phyloP scores from a whole-genome alignment of 1,140 invertebrate genomes.

The Luehdorfia chinensis region DNA sequence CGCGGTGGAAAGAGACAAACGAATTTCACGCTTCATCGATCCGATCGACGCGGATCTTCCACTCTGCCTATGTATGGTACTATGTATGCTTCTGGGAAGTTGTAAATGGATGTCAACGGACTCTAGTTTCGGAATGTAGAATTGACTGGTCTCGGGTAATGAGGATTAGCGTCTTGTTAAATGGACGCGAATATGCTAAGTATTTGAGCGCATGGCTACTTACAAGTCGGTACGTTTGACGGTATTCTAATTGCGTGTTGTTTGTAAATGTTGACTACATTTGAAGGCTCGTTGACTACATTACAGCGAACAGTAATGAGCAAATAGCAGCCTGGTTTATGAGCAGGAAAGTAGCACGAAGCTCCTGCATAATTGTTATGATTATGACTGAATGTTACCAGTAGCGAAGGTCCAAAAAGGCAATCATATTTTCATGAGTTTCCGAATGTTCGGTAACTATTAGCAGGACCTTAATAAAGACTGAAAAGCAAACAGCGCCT shows the following conservation, averaged over 20 bases:
- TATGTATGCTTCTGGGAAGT: constrained; percentile 41
- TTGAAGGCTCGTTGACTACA: no score
- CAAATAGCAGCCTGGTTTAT: no score
- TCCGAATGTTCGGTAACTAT: no score
- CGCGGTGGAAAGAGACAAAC: constrained; percentile 32
- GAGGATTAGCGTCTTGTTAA: constrained; percentile 6
- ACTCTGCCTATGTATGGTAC: constrained; percentile 27
- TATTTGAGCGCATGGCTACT: neutral
- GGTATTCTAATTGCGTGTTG: constrained; percentile 1
- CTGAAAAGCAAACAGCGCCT: no score
- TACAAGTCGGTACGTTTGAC: constrained; percentile 4
- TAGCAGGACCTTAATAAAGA: no score
- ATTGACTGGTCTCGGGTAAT: constrained; percentile 6
- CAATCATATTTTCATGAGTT: no score
- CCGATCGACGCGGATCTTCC: constrained; percentile 26
- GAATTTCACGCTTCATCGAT: constrained; percentile 53
- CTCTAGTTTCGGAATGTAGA: constrained; percentile 27
- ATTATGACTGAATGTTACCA: no score
- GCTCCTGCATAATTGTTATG: no score
- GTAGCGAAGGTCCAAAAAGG: no score
- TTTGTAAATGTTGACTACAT: neutral
- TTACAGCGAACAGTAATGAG: no score
- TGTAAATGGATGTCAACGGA: constrained; percentile 25
- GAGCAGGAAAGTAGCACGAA: no score
- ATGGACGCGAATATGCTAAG: neutral